Conservation (phyloP, 1,140 invertebrate species). For the Pseudomyrmex gracilis region DNA sequence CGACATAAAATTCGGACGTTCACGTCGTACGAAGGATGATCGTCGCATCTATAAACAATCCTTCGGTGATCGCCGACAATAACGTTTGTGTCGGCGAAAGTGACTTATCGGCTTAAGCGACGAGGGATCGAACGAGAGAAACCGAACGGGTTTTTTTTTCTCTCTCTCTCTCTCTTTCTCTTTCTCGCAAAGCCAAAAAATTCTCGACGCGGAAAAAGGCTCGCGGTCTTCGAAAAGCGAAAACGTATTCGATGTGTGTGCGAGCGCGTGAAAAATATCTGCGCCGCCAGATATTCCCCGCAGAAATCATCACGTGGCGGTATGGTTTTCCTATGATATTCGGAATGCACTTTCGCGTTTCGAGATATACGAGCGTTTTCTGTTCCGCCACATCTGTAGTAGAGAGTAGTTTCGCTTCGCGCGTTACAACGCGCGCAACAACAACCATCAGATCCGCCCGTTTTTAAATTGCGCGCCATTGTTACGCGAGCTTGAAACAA, state of each 20-base stretch:
- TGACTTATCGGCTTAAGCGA: no score
- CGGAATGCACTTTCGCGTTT: constrained; percentile 18
- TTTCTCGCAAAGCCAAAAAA: neutral
- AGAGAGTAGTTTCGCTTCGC: constrained; percentile 33
- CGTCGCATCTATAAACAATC: constrained; percentile 25
- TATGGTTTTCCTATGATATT: constrained; percentile 41
- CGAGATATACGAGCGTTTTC: constrained; percentile 23
- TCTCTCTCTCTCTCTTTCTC: no score
- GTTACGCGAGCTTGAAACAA: neutral
- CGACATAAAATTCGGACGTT: constrained; percentile 68
- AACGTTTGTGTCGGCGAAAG: no score
- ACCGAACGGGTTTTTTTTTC: no score
- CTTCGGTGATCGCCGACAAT: no score
- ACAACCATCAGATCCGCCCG: neutral
- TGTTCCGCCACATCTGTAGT: neutral
- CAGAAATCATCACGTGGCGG: constrained; percentile 24
- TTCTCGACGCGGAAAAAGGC: neutral
- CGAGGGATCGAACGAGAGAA: no score
- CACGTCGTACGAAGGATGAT: neutral
- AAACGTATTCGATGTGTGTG: constrained; percentile 19
- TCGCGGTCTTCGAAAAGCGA: neutral
- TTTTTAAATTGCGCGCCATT: constrained; percentile 30
- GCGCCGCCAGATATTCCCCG: constrained; percentile 23
- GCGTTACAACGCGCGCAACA: constrained; percentile 20
- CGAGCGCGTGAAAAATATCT: constrained; percentile 44